Evolutionary conservation across 2,113 vertebrate species (phyloP), one percentile per base, ranked within the genome.

Genomic region (Indri indri): DNA sequence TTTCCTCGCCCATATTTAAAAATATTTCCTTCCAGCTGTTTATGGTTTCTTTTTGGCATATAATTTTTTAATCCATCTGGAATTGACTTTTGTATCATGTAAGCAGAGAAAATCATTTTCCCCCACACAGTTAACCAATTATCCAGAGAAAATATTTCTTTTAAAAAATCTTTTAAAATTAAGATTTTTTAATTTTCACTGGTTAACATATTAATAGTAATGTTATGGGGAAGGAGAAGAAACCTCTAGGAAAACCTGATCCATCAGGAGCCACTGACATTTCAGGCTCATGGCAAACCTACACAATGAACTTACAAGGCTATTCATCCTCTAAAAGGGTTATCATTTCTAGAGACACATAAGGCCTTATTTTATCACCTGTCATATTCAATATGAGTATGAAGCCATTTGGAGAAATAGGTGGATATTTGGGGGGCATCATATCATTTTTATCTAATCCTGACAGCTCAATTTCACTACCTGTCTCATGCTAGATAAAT

Each of bases 1-100:
- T 94, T 74, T 84, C 71, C 6, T 88, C 59, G 4, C 13, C 52
- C 40, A 71, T 47, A 94, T 87, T 94, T 94, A 95, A 90, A 96
- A 65, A 84, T 80, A 59, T 81, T 88, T 87, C 84, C 81, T 91
- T 82, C 61, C 94, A 97, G 91, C 73, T 95, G 88, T 74, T 96
- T 93, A 91, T 27, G 17, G 42, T 83, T 94, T 79, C 73, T 92
- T 95, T 79, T 71, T 70, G 84, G 47, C 50, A 90, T 70, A 82
- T 82, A 92, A 96, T 92, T 97, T 92, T 97, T 96, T 96, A 96
- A 97, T 95, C 76, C 94, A 96, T 94, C 94, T 96, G 90, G 94
- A 98, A 95, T 86, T 96, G 88, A 90, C 85, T 94, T 97, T 84
- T 63, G 4, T 66, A 95, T 68, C 18, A 70, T 85, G 4, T 84